phyloP scores from a whole-genome alignment of 2,797 vertebrate genomes.

The Avahi laniger region DNA sequence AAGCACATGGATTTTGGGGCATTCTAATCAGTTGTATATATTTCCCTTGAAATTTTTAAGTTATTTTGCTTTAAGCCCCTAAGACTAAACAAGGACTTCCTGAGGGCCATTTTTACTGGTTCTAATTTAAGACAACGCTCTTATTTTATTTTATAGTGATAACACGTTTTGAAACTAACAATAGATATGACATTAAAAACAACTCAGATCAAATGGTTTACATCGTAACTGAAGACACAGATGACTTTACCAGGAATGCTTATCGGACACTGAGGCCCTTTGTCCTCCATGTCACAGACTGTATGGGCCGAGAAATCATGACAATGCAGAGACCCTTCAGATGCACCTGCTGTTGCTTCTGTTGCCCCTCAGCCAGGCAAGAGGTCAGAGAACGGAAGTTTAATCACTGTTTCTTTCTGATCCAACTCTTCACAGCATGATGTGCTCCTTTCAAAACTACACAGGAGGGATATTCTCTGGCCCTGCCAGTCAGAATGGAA shows the following conservation, averaged over 20 bases:
- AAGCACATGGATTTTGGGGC: not conserved
- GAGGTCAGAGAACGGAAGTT: constrained; percentile 63
- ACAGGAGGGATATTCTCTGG: not conserved
- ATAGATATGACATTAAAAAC: constrained; percentile 76
- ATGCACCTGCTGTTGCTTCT: constrained; percentile 74
- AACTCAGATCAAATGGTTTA: constrained; percentile 72
- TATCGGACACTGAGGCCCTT: constrained; percentile 72
- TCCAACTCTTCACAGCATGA: rapidly evolving
- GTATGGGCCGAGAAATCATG: constrained; percentile 70
- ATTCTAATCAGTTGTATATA: not conserved
- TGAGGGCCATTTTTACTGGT: not conserved
- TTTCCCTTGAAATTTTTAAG: not conserved
- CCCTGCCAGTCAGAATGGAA: not conserved
- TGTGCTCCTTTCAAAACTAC: not conserved
- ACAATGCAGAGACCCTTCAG: constrained; percentile 74
- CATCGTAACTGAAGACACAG: constrained; percentile 70
- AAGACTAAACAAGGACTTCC: not conserved
- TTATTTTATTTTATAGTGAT: constrained; percentile 56
- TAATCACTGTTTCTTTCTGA: not conserved
- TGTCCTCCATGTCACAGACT: constrained; percentile 68
- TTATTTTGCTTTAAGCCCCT: not conserved
- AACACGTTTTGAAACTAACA: constrained; percentile 70
- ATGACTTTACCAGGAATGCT: constrained; percentile 65
- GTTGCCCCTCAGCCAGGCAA: constrained; percentile 72
- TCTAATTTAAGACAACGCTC: not conserved